Evolutionary conservation across 1,140 invertebrate genomes (phyloP).

Genomic region (Littorina saxatilis): DNA sequence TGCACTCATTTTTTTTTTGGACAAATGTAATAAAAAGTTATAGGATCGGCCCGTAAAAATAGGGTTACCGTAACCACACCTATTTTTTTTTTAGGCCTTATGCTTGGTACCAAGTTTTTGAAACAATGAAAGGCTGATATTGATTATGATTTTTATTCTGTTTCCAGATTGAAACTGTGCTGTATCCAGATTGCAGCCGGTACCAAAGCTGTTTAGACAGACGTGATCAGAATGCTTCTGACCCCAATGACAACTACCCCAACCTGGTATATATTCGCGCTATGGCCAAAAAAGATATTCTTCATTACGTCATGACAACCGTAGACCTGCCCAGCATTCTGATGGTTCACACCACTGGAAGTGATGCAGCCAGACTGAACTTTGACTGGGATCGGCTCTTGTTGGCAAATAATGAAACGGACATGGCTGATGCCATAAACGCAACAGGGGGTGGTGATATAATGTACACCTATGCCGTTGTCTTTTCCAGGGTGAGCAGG

Average conservation of each 20-base stretch:
- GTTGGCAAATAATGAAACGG: slow-evolving; percentile 36
- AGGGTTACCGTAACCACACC: too few species aligned
- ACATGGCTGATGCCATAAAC: slow-evolving; percentile 41
- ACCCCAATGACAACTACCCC: slow-evolving; percentile 29
- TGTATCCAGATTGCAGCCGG: slow-evolving; percentile 44
- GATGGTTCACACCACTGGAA: slow-evolving; percentile 41
- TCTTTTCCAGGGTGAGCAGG: slow-evolving; percentile 57
- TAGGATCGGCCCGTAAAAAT: too few species aligned
- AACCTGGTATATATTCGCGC: slow-evolving; percentile 58
- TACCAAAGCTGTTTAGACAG: slow-evolving; percentile 40
- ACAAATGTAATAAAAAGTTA: too few species aligned
- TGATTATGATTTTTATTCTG: slow-evolving; percentile 8
- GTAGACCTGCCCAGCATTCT: slow-evolving; percentile 50
- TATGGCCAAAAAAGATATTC: slow-evolving; percentile 40
- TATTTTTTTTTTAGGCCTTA: too few species aligned
- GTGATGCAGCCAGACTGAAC: slow-evolving; percentile 13
- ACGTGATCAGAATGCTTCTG: not conserved
- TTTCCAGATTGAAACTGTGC: slow-evolving; percentile 38
- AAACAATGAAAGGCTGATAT: too few species aligned
- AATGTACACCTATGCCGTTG: slow-evolving; percentile 51
- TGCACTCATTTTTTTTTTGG: too few species aligned
- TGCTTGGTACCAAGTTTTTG: too few species aligned
- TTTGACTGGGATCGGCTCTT: slow-evolving; percentile 53
- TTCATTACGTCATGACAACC: slow-evolving; percentile 58
- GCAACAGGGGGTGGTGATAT: slow-evolving; percentile 29